Evolutionary conservation across 2,113 vertebrate species (phyloP).

Genomic region (Phasianus colchicus): DNA sequence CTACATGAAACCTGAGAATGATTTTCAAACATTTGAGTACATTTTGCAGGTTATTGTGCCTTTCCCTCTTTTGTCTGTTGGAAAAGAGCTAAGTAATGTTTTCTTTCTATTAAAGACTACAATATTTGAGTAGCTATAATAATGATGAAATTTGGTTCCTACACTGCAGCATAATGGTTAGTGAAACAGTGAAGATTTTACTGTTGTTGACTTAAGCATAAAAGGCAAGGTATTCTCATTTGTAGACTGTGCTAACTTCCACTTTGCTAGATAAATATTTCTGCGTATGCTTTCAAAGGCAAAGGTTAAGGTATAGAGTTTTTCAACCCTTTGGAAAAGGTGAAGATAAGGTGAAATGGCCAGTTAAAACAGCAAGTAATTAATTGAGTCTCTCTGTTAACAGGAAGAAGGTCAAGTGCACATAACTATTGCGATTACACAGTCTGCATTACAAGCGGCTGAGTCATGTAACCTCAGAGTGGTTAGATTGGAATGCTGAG

Average conservation of each 20-base stretch:
- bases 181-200: background rate
- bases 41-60: background rate
- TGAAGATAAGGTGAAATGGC: conserved; percentile 68
- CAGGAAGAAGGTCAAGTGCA: conserved; percentile 76
- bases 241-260: conserved; percentile 25
- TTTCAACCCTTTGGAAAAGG: conserved; percentile 63
- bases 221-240: background rate
- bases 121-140: background rate
- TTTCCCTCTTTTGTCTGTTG: background rate
- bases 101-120: background rate
- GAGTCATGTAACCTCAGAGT: conserved; percentile 68
- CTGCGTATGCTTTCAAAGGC: conserved; percentile 26
- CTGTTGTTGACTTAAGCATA: conserved; percentile 12
- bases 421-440: conserved; percentile 41
- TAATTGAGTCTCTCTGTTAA: conserved; percentile 81
- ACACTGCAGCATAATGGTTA: background rate
- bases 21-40: background rate
- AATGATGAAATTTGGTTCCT: background rate
- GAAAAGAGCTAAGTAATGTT: background rate
- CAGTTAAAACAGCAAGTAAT: conserved; percentile 77
- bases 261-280: conserved; percentile 35
- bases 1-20: background rate
- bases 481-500: conserved; percentile 69
- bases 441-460: conserved; percentile 73
- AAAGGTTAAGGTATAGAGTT: conserved; percentile 69